Percentiles rank a stretch among this genome's conserved stretches.
phyloP scores from a whole-genome alignment of 2,888 invertebrate genomes.

The Rotaria sp. region DNA sequence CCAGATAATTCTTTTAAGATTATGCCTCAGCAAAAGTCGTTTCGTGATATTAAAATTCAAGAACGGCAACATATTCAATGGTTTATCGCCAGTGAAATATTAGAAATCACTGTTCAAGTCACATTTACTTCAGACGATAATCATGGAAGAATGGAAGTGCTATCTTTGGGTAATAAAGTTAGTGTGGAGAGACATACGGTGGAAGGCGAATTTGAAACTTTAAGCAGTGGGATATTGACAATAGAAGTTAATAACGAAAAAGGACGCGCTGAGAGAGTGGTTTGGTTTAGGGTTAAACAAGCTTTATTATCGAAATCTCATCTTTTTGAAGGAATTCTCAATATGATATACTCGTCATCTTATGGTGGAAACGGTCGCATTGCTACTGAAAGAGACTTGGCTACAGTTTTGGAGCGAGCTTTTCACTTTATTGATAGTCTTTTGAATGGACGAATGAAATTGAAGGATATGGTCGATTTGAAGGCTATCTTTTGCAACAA shows the following conservation, averaged over 20 bases:
- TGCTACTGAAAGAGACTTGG: background rate
- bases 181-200: background rate
- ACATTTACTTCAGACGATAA: background rate
- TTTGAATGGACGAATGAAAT: background rate
- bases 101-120: background rate
- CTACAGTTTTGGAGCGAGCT: background rate
- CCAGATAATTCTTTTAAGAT: background rate
- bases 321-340: background rate
- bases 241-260: background rate
- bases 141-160: background rate
- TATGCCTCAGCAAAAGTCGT: background rate
- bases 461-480: background rate
- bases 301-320: background rate
- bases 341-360: background rate
- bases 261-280: background rate
- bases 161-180: background rate
- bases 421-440: background rate
- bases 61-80: background rate
- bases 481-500: background rate
- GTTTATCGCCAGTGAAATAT: background rate
- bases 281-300: background rate
- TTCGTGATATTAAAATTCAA: background rate
- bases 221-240: background rate
- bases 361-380: background rate
- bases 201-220: slow-evolving; percentile 5